Evolutionary conservation across 2,113 vertebrate genomes (phyloP), one percentile per base, ranked within the genome.

Genomic region (Anhinga anhinga): DNA sequence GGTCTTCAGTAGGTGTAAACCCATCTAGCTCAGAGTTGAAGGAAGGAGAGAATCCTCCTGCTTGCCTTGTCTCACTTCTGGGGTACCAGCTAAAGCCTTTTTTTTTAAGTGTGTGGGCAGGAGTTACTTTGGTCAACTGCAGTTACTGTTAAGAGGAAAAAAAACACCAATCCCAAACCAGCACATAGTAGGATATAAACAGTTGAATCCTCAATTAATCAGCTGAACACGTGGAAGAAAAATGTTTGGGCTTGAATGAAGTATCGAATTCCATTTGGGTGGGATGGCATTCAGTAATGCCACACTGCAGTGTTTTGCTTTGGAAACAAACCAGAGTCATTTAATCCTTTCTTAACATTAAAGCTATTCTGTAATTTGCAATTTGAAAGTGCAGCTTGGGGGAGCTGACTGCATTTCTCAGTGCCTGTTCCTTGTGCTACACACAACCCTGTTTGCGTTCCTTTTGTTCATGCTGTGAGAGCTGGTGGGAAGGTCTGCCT

Each of bases 331-430:
- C 38, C 0, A 3, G 59, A 72, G 56, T 79, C 1, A 4, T 95
- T 94, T 38, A 89, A 83, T 94, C 83, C 47, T 89, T 84, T 82
- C 73, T 93, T 82, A 89, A 59, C 47, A 12, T 49, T 30, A 73
- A 76, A 89, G 56, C 61, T 91, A 18, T 87, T 96, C 86, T 66
- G 50, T 67, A 74, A 78, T 67, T 93, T 67, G 44, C 32, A 74
- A 40, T 87, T 87, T 89, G 65, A 63, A 94, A 89, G 84, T 86
- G 72, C 86, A 95, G 91, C 93, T 81, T 94, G 83, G 81, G 93
- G 94, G 95, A 96, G 93, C 82, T 92, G 91, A 95, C 25, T 90
- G 55, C 69, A 22, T 79, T 95, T 94, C 65, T 70, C 69, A 56
- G 65, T 72, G 81, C 73, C 73, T 89, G 20, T 71, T 91, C 38